A percentile compares a stretch with the other conserved stretches of the same genome.
These are phyloP conservation scores for Dolichopus griseipennis DNA, from an alignment of 2,888 invertebrate species.

Conservation along the genomic window DNA sequence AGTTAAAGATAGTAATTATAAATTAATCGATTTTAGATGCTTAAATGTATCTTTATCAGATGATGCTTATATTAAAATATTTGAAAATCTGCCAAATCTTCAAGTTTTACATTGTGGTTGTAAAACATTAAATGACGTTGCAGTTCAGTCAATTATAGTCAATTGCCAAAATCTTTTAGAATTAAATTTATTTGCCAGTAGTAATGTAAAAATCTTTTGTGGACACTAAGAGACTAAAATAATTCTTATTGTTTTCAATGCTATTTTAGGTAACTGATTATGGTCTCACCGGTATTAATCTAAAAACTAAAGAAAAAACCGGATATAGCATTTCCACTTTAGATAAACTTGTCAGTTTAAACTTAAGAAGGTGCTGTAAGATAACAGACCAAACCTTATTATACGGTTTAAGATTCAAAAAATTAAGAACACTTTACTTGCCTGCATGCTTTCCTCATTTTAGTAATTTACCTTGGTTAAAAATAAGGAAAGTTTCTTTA, in stretches of 20 bases:
- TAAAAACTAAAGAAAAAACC: not conserved
- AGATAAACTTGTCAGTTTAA: not conserved
- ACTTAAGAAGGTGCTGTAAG: not conserved
- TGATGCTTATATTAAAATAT: not conserved
- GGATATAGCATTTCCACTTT: not conserved
- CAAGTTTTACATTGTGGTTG: conserved; percentile 1
- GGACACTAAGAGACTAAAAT: not conserved
- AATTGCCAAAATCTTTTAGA: not conserved
- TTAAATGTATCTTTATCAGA: not conserved
- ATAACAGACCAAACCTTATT: not conserved
- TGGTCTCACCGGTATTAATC: not conserved
- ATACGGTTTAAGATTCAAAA: not conserved
- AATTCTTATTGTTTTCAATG: not conserved
- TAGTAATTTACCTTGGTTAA: not conserved
- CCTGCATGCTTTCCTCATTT: conserved; percentile 7
- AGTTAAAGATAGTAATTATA: not conserved
- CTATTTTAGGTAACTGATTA: conserved; percentile 2
- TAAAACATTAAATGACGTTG: not conserved
- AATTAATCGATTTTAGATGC: not conserved
- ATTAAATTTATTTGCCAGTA: not conserved
- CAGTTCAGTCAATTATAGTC: not conserved
- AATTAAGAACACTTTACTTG: not conserved
- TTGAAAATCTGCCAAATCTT: not conserved
- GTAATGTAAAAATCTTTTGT: not conserved
- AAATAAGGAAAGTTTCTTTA: not conserved